Evolutionary conservation across 2,797 vertebrate species (phyloP).

Genomic region (Alfaro cultratus): DNA sequence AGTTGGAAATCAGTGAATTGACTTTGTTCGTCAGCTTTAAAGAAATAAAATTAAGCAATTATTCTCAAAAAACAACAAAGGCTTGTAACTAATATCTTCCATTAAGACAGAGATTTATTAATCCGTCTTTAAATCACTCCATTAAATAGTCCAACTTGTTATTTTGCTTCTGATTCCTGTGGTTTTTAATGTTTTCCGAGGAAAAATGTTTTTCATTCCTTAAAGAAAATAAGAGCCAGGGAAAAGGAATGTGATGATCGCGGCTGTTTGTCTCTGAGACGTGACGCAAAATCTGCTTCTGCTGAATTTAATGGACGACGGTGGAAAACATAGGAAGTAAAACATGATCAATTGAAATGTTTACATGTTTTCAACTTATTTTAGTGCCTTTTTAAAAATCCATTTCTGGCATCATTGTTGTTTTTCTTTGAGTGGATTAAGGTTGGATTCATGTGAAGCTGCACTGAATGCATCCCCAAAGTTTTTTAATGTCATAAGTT

Average conservation of each 20-base stretch:
- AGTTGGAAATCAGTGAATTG: neutral
- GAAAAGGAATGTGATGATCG: neutral
- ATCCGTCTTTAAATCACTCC: neutral
- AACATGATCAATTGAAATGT: neutral
- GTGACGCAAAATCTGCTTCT: neutral
- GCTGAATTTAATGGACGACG: neutral
- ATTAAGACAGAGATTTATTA: neutral
- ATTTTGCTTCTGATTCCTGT: neutral
- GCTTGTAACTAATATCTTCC: neutral
- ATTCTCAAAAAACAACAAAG: neutral
- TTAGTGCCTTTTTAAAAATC: neutral
- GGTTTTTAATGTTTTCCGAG: neutral
- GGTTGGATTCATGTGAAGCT: neutral
- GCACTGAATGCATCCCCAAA: neutral
- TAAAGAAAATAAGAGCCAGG: neutral
- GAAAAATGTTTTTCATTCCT: constrained; percentile 3
- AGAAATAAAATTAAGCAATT: neutral
- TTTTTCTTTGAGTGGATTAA: neutral
- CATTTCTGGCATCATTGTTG: neutral
- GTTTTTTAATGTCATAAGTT: neutral
- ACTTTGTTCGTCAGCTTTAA: neutral
- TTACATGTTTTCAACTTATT: neutral
- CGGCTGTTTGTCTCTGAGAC: neutral
- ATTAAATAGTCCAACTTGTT: neutral
- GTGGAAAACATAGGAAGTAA: neutral